phyloP scores from a whole-genome alignment of 2,888 invertebrate species.

The Papilio elwesi region DNA sequence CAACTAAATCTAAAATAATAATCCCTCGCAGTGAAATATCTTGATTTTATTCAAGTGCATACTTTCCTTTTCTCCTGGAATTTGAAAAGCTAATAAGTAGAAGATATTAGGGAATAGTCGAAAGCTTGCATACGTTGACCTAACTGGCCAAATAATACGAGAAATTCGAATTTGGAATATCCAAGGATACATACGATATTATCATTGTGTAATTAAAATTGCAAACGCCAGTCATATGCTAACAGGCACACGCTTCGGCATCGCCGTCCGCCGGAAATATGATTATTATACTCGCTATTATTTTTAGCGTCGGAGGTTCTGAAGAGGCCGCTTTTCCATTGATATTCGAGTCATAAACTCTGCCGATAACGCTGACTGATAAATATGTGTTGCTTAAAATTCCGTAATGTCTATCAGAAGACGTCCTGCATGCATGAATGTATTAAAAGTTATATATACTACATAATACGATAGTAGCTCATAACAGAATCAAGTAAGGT shows the following conservation, averaged over 20 bases:
- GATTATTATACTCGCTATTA: constrained; percentile 61
- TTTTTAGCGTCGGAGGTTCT: constrained; percentile 64
- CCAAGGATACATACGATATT: constrained; percentile 1
- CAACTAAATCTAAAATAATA: too few species aligned
- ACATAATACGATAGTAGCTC: too few species aligned
- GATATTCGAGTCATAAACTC: constrained; percentile 61
- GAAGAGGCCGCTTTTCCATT: constrained; percentile 51
- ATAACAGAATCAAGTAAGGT: too few species aligned
- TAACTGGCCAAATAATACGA: too few species aligned
- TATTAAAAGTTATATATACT: background rate
- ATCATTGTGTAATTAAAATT: constrained; percentile 45
- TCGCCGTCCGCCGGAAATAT: constrained; percentile 73
- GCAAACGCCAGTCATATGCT: constrained; percentile 64
- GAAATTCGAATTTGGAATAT: constrained; percentile 9
- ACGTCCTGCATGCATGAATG: background rate
- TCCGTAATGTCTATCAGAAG: constrained; percentile 17
- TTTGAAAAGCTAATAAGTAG: too few species aligned
- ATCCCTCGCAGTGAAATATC: too few species aligned
- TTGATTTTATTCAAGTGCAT: too few species aligned
- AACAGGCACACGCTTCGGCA: constrained; percentile 69
- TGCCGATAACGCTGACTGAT: constrained; percentile 34
- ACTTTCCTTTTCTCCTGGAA: too few species aligned
- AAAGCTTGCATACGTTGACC: too few species aligned
- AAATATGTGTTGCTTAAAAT: constrained; percentile 33
- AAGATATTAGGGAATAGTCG: too few species aligned